Evolutionary conservation across 2,888 invertebrate genomes (phyloP), one percentile per base, ranked within the genome.

Genomic region (Pseudococcus longispinus): DNA sequence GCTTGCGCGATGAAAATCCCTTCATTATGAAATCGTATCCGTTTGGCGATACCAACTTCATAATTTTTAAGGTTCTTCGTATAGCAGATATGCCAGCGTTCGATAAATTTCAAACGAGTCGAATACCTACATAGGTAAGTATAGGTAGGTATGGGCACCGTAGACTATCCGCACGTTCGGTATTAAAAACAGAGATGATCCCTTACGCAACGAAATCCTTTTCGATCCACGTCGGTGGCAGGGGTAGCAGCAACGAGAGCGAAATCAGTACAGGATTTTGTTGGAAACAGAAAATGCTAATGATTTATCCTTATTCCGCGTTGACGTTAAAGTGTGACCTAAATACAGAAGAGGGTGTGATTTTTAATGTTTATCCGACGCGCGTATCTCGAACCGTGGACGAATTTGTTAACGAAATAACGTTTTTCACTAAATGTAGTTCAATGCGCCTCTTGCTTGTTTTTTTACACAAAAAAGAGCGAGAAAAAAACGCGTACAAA

Each of bases 281-380:
- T 70, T 70, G 26, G 20, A 26, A 9, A 26, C 13, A 13, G 26
- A 70, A 29, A 70, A 70, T 70, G 70, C 70, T 70, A 70, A 70
- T 70, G 70, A 70, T 70, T 70, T 70, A 70, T 70, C 29, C 70
- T 70, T 26, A 70, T 70, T 70, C 70, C 6, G 51, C n/a, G 70
- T 70, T 70, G 70, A 70, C 70, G 70, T 70, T 70, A 70, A 70
- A 70, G 26, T 70, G 70, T 70, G 70, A 70, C 70, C 70, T 70
- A 70, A 70, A 26, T 70, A 70, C 70, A 23, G 70, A 70, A 70
- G 70, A 23, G 26, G 26, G 70, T 70, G 29, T 15, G 70, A 70
- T 70, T 70, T 70, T 70, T 70, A 70, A 70, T 29, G 70, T 70
- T 70, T 29, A 26, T 29, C 70, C 29, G 70, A 20, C 37, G 37